Percentiles rank a stretch among this genome's conserved stretches.
Conservation (phyloP, 2,113 vertebrate species). For the Emydocephalus ijimae region DNA sequence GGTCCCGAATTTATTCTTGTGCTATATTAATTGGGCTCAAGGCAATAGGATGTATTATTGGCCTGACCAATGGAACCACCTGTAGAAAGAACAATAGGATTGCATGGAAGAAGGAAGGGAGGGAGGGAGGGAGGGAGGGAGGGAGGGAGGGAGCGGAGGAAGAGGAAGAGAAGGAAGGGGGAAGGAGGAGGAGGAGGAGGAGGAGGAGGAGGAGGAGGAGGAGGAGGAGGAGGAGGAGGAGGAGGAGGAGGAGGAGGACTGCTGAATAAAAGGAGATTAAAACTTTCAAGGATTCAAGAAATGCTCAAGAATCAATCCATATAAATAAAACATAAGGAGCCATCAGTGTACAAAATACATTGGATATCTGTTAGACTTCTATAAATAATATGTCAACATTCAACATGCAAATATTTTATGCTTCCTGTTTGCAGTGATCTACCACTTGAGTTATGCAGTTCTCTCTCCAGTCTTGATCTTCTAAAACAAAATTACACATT, state of each 20-base stretch:
- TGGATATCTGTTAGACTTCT: background rate
- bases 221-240: too few species aligned
- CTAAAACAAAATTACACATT: background rate
- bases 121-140: too few species aligned
- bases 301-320: background rate
- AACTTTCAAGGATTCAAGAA: background rate
- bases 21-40: background rate
- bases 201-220: too few species aligned
- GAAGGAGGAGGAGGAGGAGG: too few species aligned
- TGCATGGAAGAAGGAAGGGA: background rate
- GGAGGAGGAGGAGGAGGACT: background rate
- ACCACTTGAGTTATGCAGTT: background rate
- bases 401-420: background rate
- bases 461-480: background rate
- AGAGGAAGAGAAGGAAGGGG: too few species aligned
- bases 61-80: background rate
- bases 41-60: background rate
- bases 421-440: constrained; percentile 18
- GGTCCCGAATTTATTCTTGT: background rate
- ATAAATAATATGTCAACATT: background rate
- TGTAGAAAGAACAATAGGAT: background rate
- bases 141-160: too few species aligned
- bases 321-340: background rate
- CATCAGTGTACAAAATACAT: background rate
- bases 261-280: background rate